Percentiles rank a stretch among this genome's conserved stretches.
Evolutionary conservation across 1,140 invertebrate genomes (phyloP).

Genomic region (Drosophila eugracilis): DNA sequence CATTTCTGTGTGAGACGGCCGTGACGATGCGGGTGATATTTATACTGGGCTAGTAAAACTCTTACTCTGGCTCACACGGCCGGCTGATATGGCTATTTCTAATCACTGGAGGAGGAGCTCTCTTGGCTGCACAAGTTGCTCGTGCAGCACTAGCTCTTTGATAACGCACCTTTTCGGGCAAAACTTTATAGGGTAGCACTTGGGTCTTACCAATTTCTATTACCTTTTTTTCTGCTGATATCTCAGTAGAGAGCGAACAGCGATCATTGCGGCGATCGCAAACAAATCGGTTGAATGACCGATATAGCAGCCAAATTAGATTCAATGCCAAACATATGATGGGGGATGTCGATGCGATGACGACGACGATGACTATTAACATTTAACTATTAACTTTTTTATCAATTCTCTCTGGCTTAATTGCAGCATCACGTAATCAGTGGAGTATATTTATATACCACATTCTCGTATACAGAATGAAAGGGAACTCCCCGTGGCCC

Average conservation of each 20-base stretch:
- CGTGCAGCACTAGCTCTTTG: not conserved
- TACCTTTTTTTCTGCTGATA: slow-evolving; percentile 2
- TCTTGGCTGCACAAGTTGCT: not conserved
- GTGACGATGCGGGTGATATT: slow-evolving; percentile 10
- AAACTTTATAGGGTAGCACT: not conserved
- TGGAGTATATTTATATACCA: not conserved
- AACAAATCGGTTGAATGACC: slow-evolving; percentile 21
- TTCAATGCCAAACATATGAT: slow-evolving; percentile 37
- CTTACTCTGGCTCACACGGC: not conserved
- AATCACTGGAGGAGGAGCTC: slow-evolving; percentile 1
- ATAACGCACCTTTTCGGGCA: not conserved
- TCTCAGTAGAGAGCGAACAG: not conserved
- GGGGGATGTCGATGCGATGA: slow-evolving; percentile 13
- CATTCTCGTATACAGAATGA: no score
- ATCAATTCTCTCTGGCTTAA: not conserved
- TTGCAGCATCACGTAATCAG: slow-evolving; percentile 19
- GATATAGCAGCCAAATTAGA: slow-evolving; percentile 45
- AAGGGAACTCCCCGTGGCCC: not conserved
- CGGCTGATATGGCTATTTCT: slow-evolving; percentile 12
- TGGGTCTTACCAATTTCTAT: not conserved
- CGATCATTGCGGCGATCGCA: slow-evolving; percentile 16
- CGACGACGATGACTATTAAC: not conserved
- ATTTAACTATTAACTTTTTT: slow-evolving; percentile 7
- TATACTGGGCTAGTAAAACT: slow-evolving; percentile 4
- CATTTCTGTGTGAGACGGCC: slow-evolving; percentile 17